Conservation (phyloP, 2,113 vertebrate genomes). For the Pontoporia blainvillei region DNA sequence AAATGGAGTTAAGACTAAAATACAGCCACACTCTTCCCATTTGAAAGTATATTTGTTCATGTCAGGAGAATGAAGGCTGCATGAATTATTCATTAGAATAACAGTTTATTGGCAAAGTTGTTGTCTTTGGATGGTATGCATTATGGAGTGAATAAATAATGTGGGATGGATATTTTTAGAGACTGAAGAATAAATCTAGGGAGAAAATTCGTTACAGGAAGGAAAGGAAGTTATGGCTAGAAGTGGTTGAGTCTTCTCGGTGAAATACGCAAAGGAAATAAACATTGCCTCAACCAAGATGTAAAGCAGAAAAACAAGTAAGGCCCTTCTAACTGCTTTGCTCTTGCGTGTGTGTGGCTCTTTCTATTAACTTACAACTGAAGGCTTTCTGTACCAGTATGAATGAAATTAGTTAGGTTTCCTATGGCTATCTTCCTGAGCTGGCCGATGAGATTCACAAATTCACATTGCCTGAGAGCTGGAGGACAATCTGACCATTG, state of each 20-base stretch:
- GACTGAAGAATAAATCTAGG: conserved; percentile 65
- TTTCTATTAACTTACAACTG: conserved; percentile 47
- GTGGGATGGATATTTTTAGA: conserved; percentile 72
- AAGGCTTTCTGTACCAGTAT: conserved; percentile 48
- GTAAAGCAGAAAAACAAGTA: background rate
- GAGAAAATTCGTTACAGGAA: conserved; percentile 58
- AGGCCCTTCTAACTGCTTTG: conserved; percentile 50
- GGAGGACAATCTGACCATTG: background rate
- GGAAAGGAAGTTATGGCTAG: conserved; percentile 40
- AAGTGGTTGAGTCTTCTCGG: conserved; percentile 13
- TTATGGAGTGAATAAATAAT: conserved; percentile 77
- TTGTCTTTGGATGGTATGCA: conserved; percentile 75
- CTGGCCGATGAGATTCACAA: rapidly evolving
- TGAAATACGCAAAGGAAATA: conserved; percentile 64
- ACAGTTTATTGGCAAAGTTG: conserved; percentile 77
- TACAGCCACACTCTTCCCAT: conserved; percentile 54
- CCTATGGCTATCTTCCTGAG: background rate
- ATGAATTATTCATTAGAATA: conserved; percentile 75
- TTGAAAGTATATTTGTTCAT: conserved; percentile 72
- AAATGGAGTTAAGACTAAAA: conserved; percentile 60
- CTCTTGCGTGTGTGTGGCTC: conserved; percentile 17
- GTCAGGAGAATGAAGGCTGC: conserved; percentile 64
- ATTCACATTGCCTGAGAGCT: background rate
- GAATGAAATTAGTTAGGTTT: conserved; percentile 21
- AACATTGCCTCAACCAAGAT: background rate